Base-by-base conservation (phyloP, 2,888 invertebrate species). In the Monochamus alternatus region DNA sequence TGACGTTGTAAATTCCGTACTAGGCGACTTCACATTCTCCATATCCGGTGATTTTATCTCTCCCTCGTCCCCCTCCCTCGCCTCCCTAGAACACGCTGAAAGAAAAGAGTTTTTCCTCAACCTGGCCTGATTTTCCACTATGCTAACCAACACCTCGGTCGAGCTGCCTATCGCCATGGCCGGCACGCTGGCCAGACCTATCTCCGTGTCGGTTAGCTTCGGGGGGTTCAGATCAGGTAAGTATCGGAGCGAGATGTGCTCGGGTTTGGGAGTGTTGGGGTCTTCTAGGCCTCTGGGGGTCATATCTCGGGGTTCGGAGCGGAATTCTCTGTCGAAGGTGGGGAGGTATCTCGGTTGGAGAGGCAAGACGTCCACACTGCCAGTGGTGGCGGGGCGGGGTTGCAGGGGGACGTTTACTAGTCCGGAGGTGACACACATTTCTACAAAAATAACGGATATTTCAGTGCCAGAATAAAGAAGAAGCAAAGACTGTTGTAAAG, bases 271-370 rank as follows among this genome's bases (percentile, higher is more conserved):
- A 5, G 65, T 77, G 44, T 70, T 75, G 38, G 75, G 59, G 47
- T 76, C 72, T 89, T 90, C 76, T 89, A 90, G 76, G 90, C 90
- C 84, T 63, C 63, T 70, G 43, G 79, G 69, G 30, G 68, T 71
- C 5, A 82, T 10, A 12, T 87, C 87, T 14, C 85, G 80, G 5
- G 87, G 87, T 79, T 88, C 87, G 0, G 91, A 91, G 0, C 91
- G 87, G 75, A 90, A 91, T 82, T 90, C 92, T 78, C 91, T 89
- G 85, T 90, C 90, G 87, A 91, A 91, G 47, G 90, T 91, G 62
- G 92, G 92, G 82, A 93, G 89, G 80, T 93, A 89, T 85, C 93
- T 93, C 77, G 95, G 94, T 91, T 95, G 95, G 74, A 95, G 88
- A 75, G 94, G 94, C 85, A 95, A 90, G 89, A 93, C 91, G 81